Evolutionary conservation across 2,888 invertebrate genomes (phyloP).

Genomic region (Muschampia plurimacula): DNA sequence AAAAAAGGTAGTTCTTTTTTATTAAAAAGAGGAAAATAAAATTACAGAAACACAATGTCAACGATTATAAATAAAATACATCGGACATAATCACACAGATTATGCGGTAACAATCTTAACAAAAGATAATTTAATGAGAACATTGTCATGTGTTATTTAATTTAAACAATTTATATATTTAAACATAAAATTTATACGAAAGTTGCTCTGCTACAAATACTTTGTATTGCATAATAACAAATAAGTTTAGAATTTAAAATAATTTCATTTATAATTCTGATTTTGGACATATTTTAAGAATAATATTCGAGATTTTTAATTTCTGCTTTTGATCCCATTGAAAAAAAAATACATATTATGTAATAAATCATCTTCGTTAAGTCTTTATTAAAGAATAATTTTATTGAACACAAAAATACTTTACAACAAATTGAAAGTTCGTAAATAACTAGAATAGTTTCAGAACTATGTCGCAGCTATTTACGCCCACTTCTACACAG

Average conservation of each 20-base stretch:
- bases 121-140: slow-evolving; percentile 56
- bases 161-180: slow-evolving; percentile 41
- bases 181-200: slow-evolving; percentile 43
- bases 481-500: too few species aligned
- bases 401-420: too few species aligned
- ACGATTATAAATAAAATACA: slow-evolving; percentile 74
- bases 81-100: slow-evolving; percentile 65
- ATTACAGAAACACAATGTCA: slow-evolving; percentile 78
- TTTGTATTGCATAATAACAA: slow-evolving; percentile 16
- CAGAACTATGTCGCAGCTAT: too few species aligned
- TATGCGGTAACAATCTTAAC: slow-evolving; percentile 72
- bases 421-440: too few species aligned
- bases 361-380: neutral
- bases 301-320: slow-evolving; percentile 6
- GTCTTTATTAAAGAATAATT: neutral
- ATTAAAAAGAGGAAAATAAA: slow-evolving; percentile 70
- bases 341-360: neutral
- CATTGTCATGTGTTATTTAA: slow-evolving; percentile 60
- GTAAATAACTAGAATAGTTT: too few species aligned
- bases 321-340: slow-evolving; percentile 1
- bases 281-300: neutral
- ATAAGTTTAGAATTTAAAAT: neutral
- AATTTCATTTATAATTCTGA: too few species aligned
- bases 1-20: slow-evolving; percentile 71
- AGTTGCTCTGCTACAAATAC: slow-evolving; percentile 36